These are phyloP conservation scores for Benthochromis sp. DNA, from an alignment of 2,113 vertebrate species.

Conservation along the genomic window DNA sequence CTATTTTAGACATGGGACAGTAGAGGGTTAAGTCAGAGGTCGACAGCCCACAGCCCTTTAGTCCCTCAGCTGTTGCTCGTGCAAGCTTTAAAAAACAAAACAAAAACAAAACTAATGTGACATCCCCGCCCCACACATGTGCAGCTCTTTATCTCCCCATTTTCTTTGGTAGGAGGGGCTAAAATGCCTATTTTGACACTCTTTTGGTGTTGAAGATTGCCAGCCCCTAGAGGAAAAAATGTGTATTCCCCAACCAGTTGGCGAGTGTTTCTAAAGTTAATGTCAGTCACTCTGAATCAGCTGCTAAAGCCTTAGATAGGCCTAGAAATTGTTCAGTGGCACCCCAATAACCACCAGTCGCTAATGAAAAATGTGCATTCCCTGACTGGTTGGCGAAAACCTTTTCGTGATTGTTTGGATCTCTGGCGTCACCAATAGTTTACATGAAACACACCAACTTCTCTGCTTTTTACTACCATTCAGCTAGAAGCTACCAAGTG, in stretches of 20 bases:
- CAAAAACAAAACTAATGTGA: fast-evolving
- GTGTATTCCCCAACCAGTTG: not conserved
- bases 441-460: not conserved
- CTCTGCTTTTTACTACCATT: not conserved
- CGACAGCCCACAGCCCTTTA: fast-evolving
- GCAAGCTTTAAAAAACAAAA: not conserved
- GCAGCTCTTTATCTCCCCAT: not conserved
- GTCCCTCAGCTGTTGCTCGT: not conserved
- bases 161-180: not conserved
- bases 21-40: not conserved
- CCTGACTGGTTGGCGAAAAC: not conserved
- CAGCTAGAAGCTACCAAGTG: not conserved
- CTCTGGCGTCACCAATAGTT: not conserved
- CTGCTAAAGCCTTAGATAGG: not conserved
- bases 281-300: not conserved
- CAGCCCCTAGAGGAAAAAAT: not conserved
- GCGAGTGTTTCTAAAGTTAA: not conserved
- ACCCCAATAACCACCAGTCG: not conserved
- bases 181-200: not conserved
- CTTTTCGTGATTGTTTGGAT: not conserved
- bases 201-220: not conserved
- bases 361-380: not conserved
- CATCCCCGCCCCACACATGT: not conserved
- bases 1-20: not conserved
- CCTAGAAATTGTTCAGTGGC: fast-evolving